Percentiles rank a stretch among this genome's conserved stretches.
phyloP scores from a whole-genome alignment of 2,797 vertebrate species.

The Acanthurus tractus region DNA sequence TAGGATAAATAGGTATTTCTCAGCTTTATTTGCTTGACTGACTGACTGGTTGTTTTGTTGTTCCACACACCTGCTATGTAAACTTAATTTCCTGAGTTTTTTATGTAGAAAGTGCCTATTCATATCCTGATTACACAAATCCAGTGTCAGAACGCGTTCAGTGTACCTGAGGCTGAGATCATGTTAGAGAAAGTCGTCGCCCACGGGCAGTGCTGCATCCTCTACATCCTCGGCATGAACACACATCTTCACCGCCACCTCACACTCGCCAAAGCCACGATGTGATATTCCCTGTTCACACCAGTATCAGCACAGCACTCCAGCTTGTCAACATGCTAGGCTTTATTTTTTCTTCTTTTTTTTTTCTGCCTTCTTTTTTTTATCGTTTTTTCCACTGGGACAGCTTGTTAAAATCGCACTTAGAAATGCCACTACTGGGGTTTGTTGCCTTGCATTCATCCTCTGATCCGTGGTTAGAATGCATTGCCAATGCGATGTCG shows the following conservation, averaged over 20 bases:
- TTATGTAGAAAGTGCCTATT: conserved; percentile 91
- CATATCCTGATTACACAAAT: conserved; percentile 84
- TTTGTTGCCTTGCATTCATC: conserved; percentile 85
- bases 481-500: conserved; percentile 80
- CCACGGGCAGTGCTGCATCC: conserved; percentile 53
- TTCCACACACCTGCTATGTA: conserved; percentile 74
- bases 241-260: conserved; percentile 48
- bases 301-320: conserved; percentile 53
- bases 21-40: conserved; percentile 46
- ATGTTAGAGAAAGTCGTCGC: conserved; percentile 43
- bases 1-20: conserved; percentile 44
- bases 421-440: conserved; percentile 81
- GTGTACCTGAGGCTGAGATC: conserved; percentile 60
- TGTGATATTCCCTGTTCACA: conserved; percentile 32
- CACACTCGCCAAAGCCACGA: conserved; percentile 43
- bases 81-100: conserved; percentile 84
- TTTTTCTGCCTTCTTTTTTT: conserved; percentile 44
- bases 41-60: conserved; percentile 44
- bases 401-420: conserved; percentile 79
- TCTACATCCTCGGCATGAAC: conserved; percentile 47
- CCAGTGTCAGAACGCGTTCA: conserved; percentile 74
- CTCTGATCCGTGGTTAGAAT: conserved; percentile 80
- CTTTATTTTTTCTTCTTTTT: conserved; percentile 30
- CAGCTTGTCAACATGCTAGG: conserved; percentile 64
- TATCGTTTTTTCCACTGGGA: conserved; percentile 67